These are phyloP conservation scores for Calameuta idolon DNA, from an alignment of 2,888 invertebrate species.

Conservation along the genomic window DNA sequence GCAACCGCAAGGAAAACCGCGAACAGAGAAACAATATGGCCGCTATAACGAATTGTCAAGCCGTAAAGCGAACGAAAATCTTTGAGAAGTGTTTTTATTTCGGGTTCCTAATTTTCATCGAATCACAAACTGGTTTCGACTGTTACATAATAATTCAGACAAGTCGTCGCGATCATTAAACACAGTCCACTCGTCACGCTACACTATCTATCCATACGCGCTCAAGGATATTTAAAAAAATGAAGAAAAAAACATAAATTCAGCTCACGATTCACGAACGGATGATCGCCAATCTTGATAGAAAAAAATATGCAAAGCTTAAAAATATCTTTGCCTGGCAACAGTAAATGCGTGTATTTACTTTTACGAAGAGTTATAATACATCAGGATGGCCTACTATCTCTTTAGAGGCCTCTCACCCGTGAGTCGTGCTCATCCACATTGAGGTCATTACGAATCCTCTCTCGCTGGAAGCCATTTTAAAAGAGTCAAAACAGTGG, in stretches of 20 bases:
- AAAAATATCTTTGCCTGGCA: slow-evolving; percentile 8
- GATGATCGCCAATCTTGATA: not conserved
- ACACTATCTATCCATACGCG: not conserved
- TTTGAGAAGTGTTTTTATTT: not conserved
- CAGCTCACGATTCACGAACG: not conserved
- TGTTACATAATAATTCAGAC: not conserved
- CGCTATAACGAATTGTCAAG: not conserved
- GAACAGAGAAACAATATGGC: not conserved
- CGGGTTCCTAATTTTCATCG: not conserved
- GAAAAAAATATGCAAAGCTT: not conserved
- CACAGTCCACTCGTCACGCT: not conserved
- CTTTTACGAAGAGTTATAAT: slow-evolving; percentile 8
- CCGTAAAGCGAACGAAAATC: not conserved
- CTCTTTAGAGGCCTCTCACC: slow-evolving; percentile 62
- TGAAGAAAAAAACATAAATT: not conserved
- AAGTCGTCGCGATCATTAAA: not conserved
- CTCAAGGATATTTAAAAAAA: not conserved
- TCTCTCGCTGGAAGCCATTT: slow-evolving; percentile 14
- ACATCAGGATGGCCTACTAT: slow-evolving; percentile 61
- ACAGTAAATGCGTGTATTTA: not conserved
- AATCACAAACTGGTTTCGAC: not conserved
- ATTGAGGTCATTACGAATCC: slow-evolving; percentile 63
- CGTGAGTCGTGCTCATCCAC: slow-evolving; percentile 58
- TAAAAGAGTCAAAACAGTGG: not conserved
- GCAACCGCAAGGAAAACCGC: not conserved